A percentile compares a stretch with the other conserved stretches of the same genome.
phyloP scores from a whole-genome alignment of 2,113 vertebrate genomes.

The Nyctereutes procyonoides region DNA sequence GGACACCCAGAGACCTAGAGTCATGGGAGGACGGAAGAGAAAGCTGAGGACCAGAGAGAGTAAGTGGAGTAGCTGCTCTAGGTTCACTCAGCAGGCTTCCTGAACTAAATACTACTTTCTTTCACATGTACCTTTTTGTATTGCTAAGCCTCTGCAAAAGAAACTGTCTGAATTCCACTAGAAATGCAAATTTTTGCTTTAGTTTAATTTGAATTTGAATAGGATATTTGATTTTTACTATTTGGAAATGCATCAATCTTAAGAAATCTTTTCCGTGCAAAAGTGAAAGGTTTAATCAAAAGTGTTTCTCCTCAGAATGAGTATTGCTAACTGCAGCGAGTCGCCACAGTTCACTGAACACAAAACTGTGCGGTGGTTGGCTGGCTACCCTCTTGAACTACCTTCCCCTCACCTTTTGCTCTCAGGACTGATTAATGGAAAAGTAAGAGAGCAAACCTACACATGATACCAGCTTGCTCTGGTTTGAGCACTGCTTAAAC shows the following conservation, averaged over 20 bases:
- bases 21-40: neutral
- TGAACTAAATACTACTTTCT: neutral
- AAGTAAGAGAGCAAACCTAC: neutral
- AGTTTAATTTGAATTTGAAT: neutral
- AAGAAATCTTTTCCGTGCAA: neutral
- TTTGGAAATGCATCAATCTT: neutral
- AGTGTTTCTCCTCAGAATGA: neutral
- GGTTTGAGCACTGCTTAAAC: neutral
- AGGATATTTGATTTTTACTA: neutral
- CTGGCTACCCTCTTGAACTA: neutral
- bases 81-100: neutral
- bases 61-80: neutral
- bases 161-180: neutral
- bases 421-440: neutral
- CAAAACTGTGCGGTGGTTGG: neutral
- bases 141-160: neutral
- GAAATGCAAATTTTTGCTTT: constrained; percentile 12
- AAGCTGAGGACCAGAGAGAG: neutral
- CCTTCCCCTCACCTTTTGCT: neutral
- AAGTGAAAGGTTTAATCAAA: neutral
- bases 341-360: neutral
- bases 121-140: neutral
- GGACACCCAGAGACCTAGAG: neutral
- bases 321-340: neutral
- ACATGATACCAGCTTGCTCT: neutral